Evolutionary conservation across 2,797 vertebrate genomes (phyloP).

Genomic region (Phaenicophaeus curvirostris): DNA sequence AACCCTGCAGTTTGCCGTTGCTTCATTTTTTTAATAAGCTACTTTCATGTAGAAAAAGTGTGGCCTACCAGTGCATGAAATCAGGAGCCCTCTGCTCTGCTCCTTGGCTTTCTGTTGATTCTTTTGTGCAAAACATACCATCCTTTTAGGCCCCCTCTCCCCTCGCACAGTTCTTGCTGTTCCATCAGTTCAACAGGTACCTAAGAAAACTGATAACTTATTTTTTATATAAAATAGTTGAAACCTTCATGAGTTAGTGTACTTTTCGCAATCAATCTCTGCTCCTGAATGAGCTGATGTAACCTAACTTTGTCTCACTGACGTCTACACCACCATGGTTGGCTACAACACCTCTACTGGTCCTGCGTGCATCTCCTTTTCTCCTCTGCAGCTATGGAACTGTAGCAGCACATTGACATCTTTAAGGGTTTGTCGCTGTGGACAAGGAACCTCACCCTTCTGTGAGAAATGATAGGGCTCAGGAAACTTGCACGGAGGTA

Average conservation of each 20-base stretch:
- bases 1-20: not conserved
- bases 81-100: not conserved
- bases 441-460: not conserved
- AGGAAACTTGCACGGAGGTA: not conserved
- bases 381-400: not conserved
- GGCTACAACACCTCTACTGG: not conserved
- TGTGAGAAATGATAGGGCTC: not conserved
- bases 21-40: not conserved
- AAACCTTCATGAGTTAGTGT: not conserved
- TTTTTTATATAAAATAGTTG: not conserved
- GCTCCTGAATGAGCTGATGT: not conserved
- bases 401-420: not conserved
- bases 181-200: not conserved
- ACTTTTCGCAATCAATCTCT: not conserved
- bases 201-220: not conserved
- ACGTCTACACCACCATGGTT: not conserved
- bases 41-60: not conserved
- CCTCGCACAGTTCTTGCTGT: not conserved
- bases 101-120: not conserved
- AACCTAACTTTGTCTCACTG: not conserved
- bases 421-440: not conserved
- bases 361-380: fast-evolving
- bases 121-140: not conserved
- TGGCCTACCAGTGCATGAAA: not conserved
- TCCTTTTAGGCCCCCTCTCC: not conserved